Conservation (phyloP, 2,113 vertebrate species). For the Tauraco erythrolophus region DNA sequence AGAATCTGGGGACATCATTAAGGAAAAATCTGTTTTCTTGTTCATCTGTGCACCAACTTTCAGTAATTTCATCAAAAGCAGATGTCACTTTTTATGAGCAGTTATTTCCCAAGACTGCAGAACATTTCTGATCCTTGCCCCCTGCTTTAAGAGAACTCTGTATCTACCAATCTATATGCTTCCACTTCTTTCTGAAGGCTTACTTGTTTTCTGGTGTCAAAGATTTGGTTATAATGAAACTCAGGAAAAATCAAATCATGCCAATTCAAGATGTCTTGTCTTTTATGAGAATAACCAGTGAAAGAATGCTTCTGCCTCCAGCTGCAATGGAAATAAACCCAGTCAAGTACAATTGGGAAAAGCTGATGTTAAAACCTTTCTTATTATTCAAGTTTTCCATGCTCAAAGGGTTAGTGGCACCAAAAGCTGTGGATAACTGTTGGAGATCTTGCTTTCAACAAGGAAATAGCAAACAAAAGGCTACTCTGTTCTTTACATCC, state of each 20-base stretch:
- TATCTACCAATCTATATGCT: neutral
- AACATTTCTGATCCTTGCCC: slow-evolving; percentile 24
- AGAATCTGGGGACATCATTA: slow-evolving; percentile 56
- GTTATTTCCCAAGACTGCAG: slow-evolving; percentile 5
- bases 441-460: neutral
- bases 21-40: slow-evolving; percentile 31
- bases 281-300: neutral
- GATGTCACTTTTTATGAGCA: neutral
- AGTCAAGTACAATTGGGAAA: neutral
- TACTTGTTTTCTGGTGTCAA: neutral
- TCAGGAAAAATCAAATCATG: neutral
- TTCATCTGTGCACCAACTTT: slow-evolving; percentile 15
- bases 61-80: slow-evolving; percentile 42
- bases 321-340: neutral
- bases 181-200: neutral
- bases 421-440: neutral
- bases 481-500: neutral
- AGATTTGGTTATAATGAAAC: neutral
- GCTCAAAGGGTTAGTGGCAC: neutral
- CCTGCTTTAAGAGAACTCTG: neutral
- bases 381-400: neutral
- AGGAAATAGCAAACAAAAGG: neutral
- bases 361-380: neutral
- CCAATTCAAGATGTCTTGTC: neutral
- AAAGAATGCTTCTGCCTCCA: neutral